Evolutionary conservation across 2,797 vertebrate genomes (phyloP), one percentile per base, ranked within the genome.

Genomic region (Lagodon rhomboides): DNA sequence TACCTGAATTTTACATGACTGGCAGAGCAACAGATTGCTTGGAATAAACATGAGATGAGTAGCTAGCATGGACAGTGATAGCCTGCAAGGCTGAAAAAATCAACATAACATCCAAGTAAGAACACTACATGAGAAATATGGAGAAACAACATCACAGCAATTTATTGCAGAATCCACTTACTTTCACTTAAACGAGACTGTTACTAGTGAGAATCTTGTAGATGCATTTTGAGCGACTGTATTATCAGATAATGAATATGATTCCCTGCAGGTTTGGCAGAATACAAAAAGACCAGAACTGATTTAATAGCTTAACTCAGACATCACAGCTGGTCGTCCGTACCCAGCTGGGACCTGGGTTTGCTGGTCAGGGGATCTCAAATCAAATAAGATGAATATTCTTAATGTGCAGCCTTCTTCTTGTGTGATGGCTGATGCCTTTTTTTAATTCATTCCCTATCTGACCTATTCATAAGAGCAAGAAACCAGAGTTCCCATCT

Each of bases 401-500:
- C 67, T 75, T 54, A 84, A 79, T 68, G 77, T 75, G 69, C 62
- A 66, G 61, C 23, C 60, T 50, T 83, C 79, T 85, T 80, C n/a
- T 49, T 25, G 77, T 88, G 68, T 79, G 84, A 84, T 83, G 70
- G 85, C 85, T 75, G 77, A 88, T 88, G 84, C 84, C 83, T 85
- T 91, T 85, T 91, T 87, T 91, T 90, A 89, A 91, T 92, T 89
- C 78, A 80, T 91, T 89, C 76, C 67, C 83, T 78, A 68, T 85
- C 85, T 78, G 78, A 87, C 76, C 87, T 88, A 80, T 90, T 89
- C 85, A 87, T 59, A 64, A 63, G 77, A 77, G 63, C 84, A 74
- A 85, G 86, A 79, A 58, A 66, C 77, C 5, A 38, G 67, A 79
- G 76, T 63, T 73, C 86, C 73, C 62, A 68, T 90, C 82, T 79